These are phyloP conservation scores for Clanis bilineata DNA, from an alignment of 2,888 invertebrate genomes.

Conservation along the genomic window DNA sequence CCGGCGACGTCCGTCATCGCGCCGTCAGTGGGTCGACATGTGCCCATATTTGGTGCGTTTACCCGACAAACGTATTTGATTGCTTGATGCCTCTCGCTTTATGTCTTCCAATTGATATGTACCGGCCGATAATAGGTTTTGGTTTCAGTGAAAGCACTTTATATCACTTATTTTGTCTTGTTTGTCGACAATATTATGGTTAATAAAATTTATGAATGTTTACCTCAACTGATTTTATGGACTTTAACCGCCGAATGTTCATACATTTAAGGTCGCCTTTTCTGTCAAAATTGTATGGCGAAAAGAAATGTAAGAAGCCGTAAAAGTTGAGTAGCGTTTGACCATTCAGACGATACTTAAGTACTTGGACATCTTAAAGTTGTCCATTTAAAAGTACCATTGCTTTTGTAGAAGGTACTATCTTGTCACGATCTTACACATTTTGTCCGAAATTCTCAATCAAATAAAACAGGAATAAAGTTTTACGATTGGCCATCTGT, in stretches of 20 bases:
- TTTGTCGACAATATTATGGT: background rate
- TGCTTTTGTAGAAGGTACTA: too few species aligned
- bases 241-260: too few species aligned
- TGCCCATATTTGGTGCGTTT: conserved; percentile 63
- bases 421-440: too few species aligned
- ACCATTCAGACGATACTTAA: too few species aligned
- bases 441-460: too few species aligned
- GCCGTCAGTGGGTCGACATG: conserved; percentile 53
- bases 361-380: too few species aligned
- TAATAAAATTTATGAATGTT: background rate
- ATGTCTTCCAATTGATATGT: conserved; percentile 16
- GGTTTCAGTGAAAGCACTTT: conserved; percentile 9
- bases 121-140: background rate
- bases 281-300: too few species aligned
- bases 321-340: too few species aligned
- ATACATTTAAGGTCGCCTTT: too few species aligned
- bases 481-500: background rate
- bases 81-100: conserved; percentile 40
- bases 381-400: too few species aligned
- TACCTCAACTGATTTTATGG: background rate
- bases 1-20: conserved; percentile 53
- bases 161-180: conserved; percentile 1
- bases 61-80: conserved; percentile 67
- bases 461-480: too few species aligned
- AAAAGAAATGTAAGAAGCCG: too few species aligned